Evolutionary conservation across 2,113 vertebrate genomes (phyloP), one percentile per base, ranked within the genome.

Genomic region (Chroicocephalus ridibundus): DNA sequence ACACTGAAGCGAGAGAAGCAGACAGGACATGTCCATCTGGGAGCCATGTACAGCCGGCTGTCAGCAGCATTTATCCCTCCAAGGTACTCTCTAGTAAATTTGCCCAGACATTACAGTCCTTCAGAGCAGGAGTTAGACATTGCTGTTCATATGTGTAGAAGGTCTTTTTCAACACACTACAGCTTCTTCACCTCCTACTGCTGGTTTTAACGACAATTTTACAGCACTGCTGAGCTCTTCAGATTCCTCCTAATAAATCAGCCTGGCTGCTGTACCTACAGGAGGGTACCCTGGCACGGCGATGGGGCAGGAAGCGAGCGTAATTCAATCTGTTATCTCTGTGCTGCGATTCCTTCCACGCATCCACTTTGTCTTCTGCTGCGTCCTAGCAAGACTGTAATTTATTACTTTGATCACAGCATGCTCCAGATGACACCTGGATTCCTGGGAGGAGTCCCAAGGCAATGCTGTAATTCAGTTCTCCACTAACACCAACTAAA

Each of bases 1-100:
- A 2, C 47, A 51, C 60, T 15, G 52, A 89, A 91, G 94, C 9
- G 11, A 91, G 83, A 92, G 83, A 60, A 95, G 86, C 77, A 84
- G 94, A 78, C 64, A 79, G 77, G 91, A 95, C 83, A 36, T 3
- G 52, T 86, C 93, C 91, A 84, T 91, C 94, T 91, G 89, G 91
- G 89, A 89, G 91, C 60, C 55, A 49, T 3, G 6, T 19, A 40
- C 40, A 60, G 90, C 54, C 0, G 2, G 58, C 94, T 94, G 95
- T 88, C 95, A 91, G 91, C 72, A 66, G 84, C 13, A 1, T 29
- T 83, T 10, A 86, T 65, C 84, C 86, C 83, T 64, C 79, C 4
- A 49, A 86, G 87, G 22, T 0, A 25, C 40, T 19, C 88, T 31
- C 86, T 21, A 29, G 66, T 57, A 79, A 64, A 90, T 76, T 1